These are phyloP conservation scores for Nesometra sesokonis DNA, from an alignment of 35 echinoderm and acorn worm species.

Conservation along the genomic window DNA sequence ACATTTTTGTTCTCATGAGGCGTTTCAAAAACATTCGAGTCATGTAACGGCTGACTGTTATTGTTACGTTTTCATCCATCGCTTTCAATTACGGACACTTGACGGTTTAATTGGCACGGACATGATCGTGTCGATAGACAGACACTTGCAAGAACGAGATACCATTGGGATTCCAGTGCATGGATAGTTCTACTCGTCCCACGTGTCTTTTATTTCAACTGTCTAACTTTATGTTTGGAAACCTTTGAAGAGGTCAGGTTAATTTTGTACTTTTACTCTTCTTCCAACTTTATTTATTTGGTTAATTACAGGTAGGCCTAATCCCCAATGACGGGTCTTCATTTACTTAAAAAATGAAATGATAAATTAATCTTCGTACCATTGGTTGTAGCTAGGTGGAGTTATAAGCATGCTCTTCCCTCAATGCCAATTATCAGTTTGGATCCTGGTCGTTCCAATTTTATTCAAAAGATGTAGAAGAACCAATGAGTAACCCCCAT, in stretches of 20 bases:
- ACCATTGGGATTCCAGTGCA: background rate
- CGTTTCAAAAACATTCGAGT: background rate
- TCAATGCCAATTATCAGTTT: too few relatives aligned
- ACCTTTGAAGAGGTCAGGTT: background rate
- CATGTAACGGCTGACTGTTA: background rate
- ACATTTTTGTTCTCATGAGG: too few relatives aligned
- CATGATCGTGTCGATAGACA: background rate
- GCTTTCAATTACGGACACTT: background rate
- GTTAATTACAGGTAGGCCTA: too few relatives aligned
- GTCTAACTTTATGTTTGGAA: background rate
- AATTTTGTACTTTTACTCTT: background rate
- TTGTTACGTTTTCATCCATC: background rate
- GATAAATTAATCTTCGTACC: too few relatives aligned
- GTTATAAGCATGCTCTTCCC: too few relatives aligned
- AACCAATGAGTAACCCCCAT: too few relatives aligned
- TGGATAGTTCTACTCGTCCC: background rate
- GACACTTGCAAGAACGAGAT: background rate
- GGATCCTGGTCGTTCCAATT: too few relatives aligned
- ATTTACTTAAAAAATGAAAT: too few relatives aligned
- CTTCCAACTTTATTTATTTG: too few relatives aligned
- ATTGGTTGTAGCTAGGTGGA: too few relatives aligned
- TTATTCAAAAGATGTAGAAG: too few relatives aligned
- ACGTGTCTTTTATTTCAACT: background rate
- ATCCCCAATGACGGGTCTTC: too few relatives aligned
- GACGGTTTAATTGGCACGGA: background rate